Conservation (phyloP, 2,113 vertebrate species). For the Eulemur rufifrons region DNA sequence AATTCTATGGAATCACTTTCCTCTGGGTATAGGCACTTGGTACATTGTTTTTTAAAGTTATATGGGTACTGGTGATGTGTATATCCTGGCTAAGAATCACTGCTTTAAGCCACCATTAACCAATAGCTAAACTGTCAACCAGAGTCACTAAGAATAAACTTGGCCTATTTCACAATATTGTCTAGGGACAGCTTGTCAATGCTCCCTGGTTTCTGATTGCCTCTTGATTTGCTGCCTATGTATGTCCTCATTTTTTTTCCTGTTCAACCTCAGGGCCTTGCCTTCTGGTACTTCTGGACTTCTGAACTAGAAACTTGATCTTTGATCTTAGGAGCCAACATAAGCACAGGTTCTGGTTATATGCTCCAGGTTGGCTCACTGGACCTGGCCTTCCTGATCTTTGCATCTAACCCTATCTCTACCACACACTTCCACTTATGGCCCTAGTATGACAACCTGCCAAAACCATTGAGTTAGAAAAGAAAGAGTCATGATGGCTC, state of each 20-base stretch:
- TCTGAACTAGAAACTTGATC: background rate
- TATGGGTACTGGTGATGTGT: background rate
- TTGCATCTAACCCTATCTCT: background rate
- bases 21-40: background rate
- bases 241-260: conserved; percentile 26
- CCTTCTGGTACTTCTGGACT: background rate
- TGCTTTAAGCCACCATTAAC: conserved; percentile 31
- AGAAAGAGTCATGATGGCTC: background rate
- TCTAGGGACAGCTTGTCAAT: conserved; percentile 19
- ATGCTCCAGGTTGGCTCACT: background rate
- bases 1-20: background rate
- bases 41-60: background rate
- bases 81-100: background rate
- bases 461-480: background rate
- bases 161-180: conserved; percentile 59
- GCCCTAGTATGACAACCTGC: background rate
- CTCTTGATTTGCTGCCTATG: background rate
- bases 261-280: background rate
- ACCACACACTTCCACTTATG: background rate
- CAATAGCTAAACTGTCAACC: conserved; percentile 4
- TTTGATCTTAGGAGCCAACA: background rate
- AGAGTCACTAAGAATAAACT: conserved; percentile 61
- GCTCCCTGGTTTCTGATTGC: conserved; percentile 38
- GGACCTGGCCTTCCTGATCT: background rate
- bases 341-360: background rate